Conservation (phyloP, 2,888 invertebrate genomes). For the Lepas anatifera region DNA sequence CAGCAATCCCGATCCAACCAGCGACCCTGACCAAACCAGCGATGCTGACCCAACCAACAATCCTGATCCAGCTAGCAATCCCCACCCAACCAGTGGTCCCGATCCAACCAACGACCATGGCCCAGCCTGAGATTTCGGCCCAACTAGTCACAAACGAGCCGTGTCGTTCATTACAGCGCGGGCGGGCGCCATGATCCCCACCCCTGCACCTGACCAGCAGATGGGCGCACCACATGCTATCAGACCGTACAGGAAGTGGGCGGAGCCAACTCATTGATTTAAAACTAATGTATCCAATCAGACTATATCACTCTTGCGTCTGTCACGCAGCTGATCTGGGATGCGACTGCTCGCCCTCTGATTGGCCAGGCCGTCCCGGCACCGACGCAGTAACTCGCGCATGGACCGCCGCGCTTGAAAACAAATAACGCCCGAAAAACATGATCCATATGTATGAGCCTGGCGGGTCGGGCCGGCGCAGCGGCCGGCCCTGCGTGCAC, state of each 20-base stretch:
- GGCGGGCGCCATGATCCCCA: too few relatives aligned
- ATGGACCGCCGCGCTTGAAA: not conserved
- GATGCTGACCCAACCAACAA: too few relatives aligned
- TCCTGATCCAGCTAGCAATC: too few relatives aligned
- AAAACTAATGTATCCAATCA: slow-evolving; percentile 12
- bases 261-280: slow-evolving; percentile 9
- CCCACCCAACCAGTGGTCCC: too few relatives aligned
- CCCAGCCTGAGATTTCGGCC: too few relatives aligned
- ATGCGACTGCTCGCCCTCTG: not conserved
- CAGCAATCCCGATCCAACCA: too few relatives aligned
- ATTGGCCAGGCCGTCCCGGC: not conserved
- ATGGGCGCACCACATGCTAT: not conserved
- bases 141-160: too few relatives aligned
- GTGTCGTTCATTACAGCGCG: too few relatives aligned
- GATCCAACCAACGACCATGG: too few relatives aligned
- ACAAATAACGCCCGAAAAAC: slow-evolving; percentile 1
- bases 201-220: not conserved
- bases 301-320: slow-evolving; percentile 12
- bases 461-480: not conserved
- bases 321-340: slow-evolving; percentile 2
- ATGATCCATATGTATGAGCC: slow-evolving; percentile 7
- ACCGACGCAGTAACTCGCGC: not conserved
- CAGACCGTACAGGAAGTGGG: not conserved
- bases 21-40: too few relatives aligned
- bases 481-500: not conserved